Conservation (phyloP, 2,797 vertebrate species). For the Heliangelus exortis region DNA sequence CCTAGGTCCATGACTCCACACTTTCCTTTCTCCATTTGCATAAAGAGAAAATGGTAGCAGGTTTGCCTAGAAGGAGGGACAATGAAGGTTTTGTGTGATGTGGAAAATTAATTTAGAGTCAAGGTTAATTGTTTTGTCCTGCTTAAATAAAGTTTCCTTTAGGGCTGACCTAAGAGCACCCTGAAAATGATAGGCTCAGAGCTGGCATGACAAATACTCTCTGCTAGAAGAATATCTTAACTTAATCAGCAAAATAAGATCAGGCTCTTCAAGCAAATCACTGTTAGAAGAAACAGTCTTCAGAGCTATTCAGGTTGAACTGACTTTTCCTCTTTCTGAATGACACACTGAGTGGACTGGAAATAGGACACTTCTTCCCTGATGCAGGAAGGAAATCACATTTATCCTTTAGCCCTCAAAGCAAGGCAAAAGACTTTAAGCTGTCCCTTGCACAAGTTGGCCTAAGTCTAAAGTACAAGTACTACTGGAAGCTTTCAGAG, state of each 20-base stretch:
- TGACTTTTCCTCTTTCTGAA: not conserved
- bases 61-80: not conserved
- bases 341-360: not conserved
- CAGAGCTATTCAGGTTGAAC: not conserved
- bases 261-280: not conserved
- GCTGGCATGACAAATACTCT: not conserved
- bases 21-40: not conserved
- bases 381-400: not conserved
- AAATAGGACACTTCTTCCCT: not conserved
- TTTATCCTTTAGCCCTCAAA: not conserved
- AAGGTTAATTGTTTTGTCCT: not conserved
- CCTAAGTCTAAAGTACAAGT: not conserved
- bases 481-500: not conserved
- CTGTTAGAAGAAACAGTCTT: not conserved
- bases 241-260: not conserved
- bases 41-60: not conserved
- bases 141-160: not conserved
- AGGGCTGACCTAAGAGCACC: not conserved
- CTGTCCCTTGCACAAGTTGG: not conserved
- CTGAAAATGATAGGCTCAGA: not conserved
- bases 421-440: not conserved
- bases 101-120: not conserved
- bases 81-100: not conserved
- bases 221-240: not conserved
- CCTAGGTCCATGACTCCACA: not conserved